These are phyloP conservation scores for Sitobion miscanthi DNA, from an alignment of 1,140 invertebrate genomes.

Conservation along the genomic window DNA sequence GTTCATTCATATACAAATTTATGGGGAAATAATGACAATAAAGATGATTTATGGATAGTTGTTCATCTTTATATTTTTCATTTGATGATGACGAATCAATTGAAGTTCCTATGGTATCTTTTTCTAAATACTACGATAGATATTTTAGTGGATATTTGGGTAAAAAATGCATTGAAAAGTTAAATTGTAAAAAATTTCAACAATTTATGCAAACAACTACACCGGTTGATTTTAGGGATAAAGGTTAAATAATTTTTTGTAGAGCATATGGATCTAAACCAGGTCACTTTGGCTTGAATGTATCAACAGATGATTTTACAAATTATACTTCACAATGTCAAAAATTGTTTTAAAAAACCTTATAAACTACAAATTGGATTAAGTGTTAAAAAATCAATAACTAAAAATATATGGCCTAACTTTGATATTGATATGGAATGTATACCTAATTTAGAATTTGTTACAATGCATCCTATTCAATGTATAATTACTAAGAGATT, in stretches of 20 bases:
- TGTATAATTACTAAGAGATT: not conserved
- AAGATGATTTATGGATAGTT: not conserved
- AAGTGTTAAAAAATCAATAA: not conserved
- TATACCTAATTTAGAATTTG: not conserved
- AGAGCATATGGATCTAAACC: slow-evolving; percentile 12
- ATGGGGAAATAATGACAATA: not conserved
- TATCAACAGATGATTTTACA: not conserved
- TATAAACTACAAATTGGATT: not conserved
- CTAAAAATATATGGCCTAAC: slow-evolving; percentile 5
- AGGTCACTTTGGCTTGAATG: not conserved
- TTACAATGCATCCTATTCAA: not conserved
- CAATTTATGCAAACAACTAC: not conserved
- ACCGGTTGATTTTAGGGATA: not conserved
- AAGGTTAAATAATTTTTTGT: slow-evolving; percentile 22
- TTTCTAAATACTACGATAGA: not conserved
- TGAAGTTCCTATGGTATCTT: not conserved
- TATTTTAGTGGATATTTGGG: slow-evolving; percentile 17
- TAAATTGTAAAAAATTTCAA: not conserved
- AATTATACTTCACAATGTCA: slow-evolving; percentile 30
- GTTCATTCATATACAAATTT: not conserved
- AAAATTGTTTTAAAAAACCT: not conserved
- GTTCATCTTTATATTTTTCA: not conserved
- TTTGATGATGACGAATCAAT: not conserved
- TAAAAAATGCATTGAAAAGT: slow-evolving; percentile 27
- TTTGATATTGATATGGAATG: not conserved